Evolutionary conservation across 2,888 invertebrate species (phyloP), one percentile per base, ranked within the genome.

Genomic region (Cartodere bifasciata): DNA sequence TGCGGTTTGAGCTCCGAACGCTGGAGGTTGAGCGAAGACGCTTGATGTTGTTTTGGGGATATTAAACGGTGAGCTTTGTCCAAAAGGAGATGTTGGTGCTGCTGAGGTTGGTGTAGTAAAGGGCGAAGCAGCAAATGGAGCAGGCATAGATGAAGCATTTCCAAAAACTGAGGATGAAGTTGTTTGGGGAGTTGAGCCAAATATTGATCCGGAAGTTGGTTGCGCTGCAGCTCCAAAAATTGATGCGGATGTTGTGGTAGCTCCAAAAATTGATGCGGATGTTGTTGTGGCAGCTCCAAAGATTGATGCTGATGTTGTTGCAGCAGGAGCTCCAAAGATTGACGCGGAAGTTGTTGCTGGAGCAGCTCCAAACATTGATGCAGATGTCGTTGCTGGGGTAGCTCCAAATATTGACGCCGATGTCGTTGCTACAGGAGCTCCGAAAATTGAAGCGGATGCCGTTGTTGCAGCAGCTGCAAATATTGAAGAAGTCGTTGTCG

Each of bases 401-500:
- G 32, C 23, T 29, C 29, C 37, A 34, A 41, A 40, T 29, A 27
- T 16, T n/a, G 31, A 24, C 21, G 28, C 17, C 21, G 32, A 17
- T 13, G 35, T 17, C 15, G 37, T 32, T 9, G 36, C 34, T 17
- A 31, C 21, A 13, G 23, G n/a, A 26, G 20, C 21, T 24, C 35
- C 31, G 14, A 29, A 35, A 13, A 13, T 24, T 5, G 10, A 15
- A 13, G 16, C 13, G 4, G 17, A n/a, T 7, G 26, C 26, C n/a
- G 13, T 16, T 31, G n/a, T 10, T 24, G n/a, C 26, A 22, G 16
- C 26, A 16, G 16, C n/a, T 13, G 33, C 35, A 42, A 66, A 67
- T 39, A 65, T 49, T 37, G 40, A 61, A 58, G 15, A 48, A 50
- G 41, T 25, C 5, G 21, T 61, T 58, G 40, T 62, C 59, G 37